phyloP scores from a whole-genome alignment of 2,888 invertebrate genomes.

The Tiliacea citrago region DNA sequence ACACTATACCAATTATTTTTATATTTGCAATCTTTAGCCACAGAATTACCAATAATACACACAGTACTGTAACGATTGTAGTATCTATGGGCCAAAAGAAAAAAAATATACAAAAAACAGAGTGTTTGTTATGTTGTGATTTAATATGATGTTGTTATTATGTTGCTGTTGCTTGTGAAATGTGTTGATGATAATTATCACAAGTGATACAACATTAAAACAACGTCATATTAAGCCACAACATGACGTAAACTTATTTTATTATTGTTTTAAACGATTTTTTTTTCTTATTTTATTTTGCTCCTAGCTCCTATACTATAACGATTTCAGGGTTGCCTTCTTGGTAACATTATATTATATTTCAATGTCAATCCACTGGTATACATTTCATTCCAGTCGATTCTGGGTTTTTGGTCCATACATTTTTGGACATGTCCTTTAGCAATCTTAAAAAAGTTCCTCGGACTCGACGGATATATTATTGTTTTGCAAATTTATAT shows the following conservation, averaged over 20 bases:
- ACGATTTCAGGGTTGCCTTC: slow-evolving; percentile 36
- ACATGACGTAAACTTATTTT: slow-evolving; percentile 5
- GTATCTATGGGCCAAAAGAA: too few relatives aligned
- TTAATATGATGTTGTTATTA: slow-evolving; percentile 10
- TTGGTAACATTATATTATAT: slow-evolving; percentile 36
- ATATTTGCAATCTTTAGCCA: too few relatives aligned
- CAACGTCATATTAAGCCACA: slow-evolving; percentile 24
- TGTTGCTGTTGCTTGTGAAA: slow-evolving; percentile 10
- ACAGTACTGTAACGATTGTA: too few relatives aligned
- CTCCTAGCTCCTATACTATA: slow-evolving; percentile 40
- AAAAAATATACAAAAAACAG: too few relatives aligned
- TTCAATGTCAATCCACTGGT: slow-evolving; percentile 23
- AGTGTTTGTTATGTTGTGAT: slow-evolving; percentile 1
- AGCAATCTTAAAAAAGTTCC: too few relatives aligned
- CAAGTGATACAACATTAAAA: slow-evolving; percentile 15
- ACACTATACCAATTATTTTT: too few relatives aligned
- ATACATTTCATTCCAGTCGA: slow-evolving; percentile 32
- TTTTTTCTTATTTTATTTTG: slow-evolving; percentile 12
- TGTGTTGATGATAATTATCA: slow-evolving; percentile 6
- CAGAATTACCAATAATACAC: too few relatives aligned
- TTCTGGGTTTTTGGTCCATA: slow-evolving; percentile 26
- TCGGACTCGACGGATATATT: too few relatives aligned
- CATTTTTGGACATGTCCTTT: slow-evolving; percentile 32
- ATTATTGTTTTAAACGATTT: slow-evolving; percentile 9
- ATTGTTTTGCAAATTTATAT: too few relatives aligned